Conservation (phyloP, 2,888 invertebrate genomes). For the Encarsia formosa region DNA sequence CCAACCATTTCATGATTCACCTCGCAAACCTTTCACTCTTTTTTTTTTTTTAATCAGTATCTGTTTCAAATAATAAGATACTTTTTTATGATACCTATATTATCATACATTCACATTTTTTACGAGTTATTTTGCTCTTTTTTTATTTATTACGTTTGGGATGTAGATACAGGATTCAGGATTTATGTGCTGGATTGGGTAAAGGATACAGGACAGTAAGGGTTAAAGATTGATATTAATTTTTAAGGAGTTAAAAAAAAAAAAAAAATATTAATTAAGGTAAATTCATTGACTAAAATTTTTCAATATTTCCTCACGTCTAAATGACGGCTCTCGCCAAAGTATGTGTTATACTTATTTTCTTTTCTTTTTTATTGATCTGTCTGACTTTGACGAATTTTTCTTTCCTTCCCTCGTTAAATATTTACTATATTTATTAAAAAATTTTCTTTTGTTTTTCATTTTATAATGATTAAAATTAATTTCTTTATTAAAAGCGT, state of each 20-base stretch:
- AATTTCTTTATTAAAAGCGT: too few relatives aligned
- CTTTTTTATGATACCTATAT: slow-evolving; percentile 24
- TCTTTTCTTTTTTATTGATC: slow-evolving; percentile 18
- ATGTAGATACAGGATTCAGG: slow-evolving; percentile 22
- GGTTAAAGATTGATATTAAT: slow-evolving; percentile 31
- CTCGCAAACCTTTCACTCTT: slow-evolving; percentile 21
- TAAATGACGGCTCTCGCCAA: too few relatives aligned
- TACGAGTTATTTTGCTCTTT: slow-evolving; percentile 31
- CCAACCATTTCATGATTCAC: slow-evolving; percentile 18
- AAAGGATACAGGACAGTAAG: slow-evolving; percentile 13
- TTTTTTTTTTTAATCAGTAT: slow-evolving; percentile 15
- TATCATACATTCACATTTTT: slow-evolving; percentile 37
- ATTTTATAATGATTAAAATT: too few relatives aligned
- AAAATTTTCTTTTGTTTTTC: slow-evolving; percentile 8
- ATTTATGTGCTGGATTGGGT: slow-evolving; percentile 4
- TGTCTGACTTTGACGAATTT: slow-evolving; percentile 18
- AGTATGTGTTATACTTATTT: slow-evolving; percentile 44
- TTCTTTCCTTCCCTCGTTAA: slow-evolving; percentile 21
- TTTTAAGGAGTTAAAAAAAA: slow-evolving; percentile 47
- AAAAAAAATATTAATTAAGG: slow-evolving; percentile 44
- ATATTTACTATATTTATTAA: slow-evolving; percentile 19
- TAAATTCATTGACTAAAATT: too few relatives aligned
- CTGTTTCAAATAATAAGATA: slow-evolving; percentile 17
- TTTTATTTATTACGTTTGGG: slow-evolving; percentile 27
- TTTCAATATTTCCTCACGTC: too few relatives aligned